phyloP scores from a whole-genome alignment of 2,113 vertebrate species.

The Elephantulus edwardii region DNA sequence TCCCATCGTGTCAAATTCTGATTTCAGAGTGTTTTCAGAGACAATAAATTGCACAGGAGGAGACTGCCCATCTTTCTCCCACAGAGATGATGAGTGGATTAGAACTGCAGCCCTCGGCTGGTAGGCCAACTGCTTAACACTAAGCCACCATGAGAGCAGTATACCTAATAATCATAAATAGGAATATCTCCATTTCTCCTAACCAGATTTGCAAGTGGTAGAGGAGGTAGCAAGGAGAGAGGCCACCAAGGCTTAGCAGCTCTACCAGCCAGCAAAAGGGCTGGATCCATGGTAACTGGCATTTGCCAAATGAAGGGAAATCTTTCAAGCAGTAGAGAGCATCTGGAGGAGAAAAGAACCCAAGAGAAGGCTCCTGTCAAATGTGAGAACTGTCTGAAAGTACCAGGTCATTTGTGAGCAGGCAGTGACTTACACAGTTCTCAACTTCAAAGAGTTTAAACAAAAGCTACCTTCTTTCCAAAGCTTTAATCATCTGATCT shows the following conservation, averaged over 20 bases:
- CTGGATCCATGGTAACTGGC: not conserved
- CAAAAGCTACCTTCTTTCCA: not conserved
- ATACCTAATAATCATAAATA: not conserved
- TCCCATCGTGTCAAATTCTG: too few species aligned
- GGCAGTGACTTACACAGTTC: not conserved
- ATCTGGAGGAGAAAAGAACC: not conserved
- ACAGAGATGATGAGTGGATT: too few species aligned
- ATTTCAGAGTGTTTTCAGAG: too few species aligned
- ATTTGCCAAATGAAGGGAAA: not conserved
- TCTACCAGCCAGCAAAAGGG: not conserved
- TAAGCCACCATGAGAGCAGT: not conserved
- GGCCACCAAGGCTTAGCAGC: not conserved
- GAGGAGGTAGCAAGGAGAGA: not conserved
- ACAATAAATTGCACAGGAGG: too few species aligned
- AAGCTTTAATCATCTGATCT: slow-evolving; percentile 18
- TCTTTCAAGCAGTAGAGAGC: not conserved
- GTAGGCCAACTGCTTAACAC: too few species aligned
- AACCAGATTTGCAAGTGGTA: not conserved
- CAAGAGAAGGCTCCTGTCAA: not conserved
- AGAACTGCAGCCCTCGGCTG: too few species aligned
- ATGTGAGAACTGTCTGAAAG: not conserved
- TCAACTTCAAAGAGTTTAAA: not conserved
- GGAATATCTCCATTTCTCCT: not conserved
- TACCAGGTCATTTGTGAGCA: not conserved
- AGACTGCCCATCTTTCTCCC: too few species aligned